Evolutionary conservation across 23 tunicate species (phyloP).

Genomic region (Ciona savignyi): DNA sequence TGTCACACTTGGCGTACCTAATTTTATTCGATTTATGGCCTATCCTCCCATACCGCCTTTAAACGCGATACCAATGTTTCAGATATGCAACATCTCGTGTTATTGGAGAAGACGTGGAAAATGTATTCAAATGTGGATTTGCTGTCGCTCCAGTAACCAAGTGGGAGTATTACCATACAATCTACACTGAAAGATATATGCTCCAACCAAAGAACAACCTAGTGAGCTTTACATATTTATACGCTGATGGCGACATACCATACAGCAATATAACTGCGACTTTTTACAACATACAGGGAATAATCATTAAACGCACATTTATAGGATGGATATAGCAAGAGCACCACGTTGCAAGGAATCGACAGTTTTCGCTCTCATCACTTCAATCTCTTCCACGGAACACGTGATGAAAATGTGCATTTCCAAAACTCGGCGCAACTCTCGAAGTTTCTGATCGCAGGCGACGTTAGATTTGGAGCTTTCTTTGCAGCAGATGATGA

Average conservation of each 20-base stretch:
- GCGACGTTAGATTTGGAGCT: slow-evolving; percentile 51
- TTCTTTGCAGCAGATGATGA: slow-evolving; percentile 68
- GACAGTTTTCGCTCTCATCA: slow-evolving; percentile 45
- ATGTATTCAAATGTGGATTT: slow-evolving; percentile 74
- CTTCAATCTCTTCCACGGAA: slow-evolving; percentile 56
- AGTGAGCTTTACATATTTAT: slow-evolving; percentile 9
- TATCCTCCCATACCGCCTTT: no score
- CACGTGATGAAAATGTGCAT: slow-evolving; percentile 84
- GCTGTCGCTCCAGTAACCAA: slow-evolving; percentile 91
- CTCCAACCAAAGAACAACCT: slow-evolving; percentile 23
- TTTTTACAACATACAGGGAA: no score
- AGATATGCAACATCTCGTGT: slow-evolving; percentile 54
- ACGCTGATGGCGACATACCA: no score
- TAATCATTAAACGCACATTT: no score
- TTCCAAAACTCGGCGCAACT: slow-evolving; percentile 72
- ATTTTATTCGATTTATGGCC: no score
- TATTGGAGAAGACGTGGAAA: slow-evolving; percentile 34
- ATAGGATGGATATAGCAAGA: slow-evolving; percentile 40
- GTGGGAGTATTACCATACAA: slow-evolving; percentile 66
- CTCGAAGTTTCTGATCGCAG: slow-evolving; percentile 43
- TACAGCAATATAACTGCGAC: no score
- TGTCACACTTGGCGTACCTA: no score
- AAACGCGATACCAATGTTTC: no score
- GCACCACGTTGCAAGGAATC: slow-evolving; percentile 43
- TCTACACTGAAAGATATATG: slow-evolving; percentile 92